Evolutionary conservation across 23 tunicate species (phyloP).

Genomic region (Trididemnum nubilum): DNA sequence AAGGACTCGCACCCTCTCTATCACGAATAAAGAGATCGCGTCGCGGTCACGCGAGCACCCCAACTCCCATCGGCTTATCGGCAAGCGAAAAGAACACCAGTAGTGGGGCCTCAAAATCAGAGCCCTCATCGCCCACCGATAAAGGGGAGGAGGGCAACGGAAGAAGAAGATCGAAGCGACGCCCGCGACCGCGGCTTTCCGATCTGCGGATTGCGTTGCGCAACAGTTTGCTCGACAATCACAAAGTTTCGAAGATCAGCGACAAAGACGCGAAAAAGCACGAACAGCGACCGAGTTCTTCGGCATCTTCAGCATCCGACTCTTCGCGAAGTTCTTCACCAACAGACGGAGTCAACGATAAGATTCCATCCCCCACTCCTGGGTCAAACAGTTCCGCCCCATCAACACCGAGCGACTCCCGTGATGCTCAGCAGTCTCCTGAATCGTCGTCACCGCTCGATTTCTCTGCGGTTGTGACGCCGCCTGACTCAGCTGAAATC

Average conservation of each 20-base stretch:
- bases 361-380: constrained; percentile 46
- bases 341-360: not conserved
- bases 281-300: not conserved
- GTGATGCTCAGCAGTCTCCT: constrained; percentile 27
- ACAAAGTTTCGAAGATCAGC: not conserved
- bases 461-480: constrained; percentile 22
- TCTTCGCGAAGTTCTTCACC: constrained; percentile 52
- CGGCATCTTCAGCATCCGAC: constrained; percentile 20
- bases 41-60: constrained; percentile 47
- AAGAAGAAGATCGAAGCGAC: constrained; percentile 35
- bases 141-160: constrained; percentile 11
- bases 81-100: constrained; percentile 5
- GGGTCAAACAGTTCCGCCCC: constrained; percentile 35
- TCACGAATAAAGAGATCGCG: constrained; percentile 44
- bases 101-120: constrained; percentile 10
- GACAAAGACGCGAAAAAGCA: not conserved
- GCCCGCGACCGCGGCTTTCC: constrained; percentile 38
- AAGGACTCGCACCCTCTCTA: constrained; percentile 15
- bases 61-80: constrained; percentile 25
- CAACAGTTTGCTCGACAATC: constrained; percentile 69
- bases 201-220: constrained; percentile 55
- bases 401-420: constrained; percentile 22
- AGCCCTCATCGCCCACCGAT: constrained; percentile 31
- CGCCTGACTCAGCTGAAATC: not conserved
- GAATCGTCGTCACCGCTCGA: constrained; percentile 40